These are phyloP conservation scores for Eira barbara DNA, from an alignment of 2,113 vertebrate genomes.

Conservation along the genomic window DNA sequence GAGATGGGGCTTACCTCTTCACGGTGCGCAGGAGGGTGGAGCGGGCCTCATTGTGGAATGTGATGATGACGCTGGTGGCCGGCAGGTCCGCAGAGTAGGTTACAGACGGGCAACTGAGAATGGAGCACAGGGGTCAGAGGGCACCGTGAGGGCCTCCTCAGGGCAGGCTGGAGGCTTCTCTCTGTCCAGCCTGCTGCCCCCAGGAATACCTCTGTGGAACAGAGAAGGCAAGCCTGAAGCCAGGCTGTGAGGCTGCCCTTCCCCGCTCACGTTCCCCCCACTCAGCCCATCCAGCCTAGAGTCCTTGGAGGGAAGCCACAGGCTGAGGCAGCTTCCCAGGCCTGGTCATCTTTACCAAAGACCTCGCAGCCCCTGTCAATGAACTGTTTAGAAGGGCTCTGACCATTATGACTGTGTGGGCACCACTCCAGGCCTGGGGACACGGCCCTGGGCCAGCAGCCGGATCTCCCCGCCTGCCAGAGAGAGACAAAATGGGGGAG, in stretches of 20 bases:
- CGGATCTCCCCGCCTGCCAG: background rate
- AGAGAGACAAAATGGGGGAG: too few relatives aligned
- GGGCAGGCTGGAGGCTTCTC: background rate
- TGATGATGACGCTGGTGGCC: slow-evolving; percentile 94
- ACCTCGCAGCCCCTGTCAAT: background rate
- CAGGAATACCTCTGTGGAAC: background rate
- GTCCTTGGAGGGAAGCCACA: background rate
- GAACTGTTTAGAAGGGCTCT: background rate
- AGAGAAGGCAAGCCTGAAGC: background rate
- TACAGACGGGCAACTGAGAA: slow-evolving; percentile 90
- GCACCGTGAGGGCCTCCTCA: background rate
- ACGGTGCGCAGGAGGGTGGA: slow-evolving; percentile 96
- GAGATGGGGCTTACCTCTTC: slow-evolving; percentile 86
- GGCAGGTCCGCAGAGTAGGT: slow-evolving; percentile 90
- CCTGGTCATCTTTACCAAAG: background rate
- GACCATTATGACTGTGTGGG: background rate
- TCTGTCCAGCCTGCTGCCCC: background rate
- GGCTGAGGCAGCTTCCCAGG: background rate
- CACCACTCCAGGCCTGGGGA: background rate
- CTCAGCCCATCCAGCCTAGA: background rate
- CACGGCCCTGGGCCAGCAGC: background rate
- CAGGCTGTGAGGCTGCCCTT: background rate
- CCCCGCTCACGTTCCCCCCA: rapidly evolving
- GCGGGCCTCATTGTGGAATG: slow-evolving; percentile 98
- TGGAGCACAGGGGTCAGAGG: background rate